Conservation (phyloP, 2,888 invertebrate species). For the Cotesia congregata region DNA sequence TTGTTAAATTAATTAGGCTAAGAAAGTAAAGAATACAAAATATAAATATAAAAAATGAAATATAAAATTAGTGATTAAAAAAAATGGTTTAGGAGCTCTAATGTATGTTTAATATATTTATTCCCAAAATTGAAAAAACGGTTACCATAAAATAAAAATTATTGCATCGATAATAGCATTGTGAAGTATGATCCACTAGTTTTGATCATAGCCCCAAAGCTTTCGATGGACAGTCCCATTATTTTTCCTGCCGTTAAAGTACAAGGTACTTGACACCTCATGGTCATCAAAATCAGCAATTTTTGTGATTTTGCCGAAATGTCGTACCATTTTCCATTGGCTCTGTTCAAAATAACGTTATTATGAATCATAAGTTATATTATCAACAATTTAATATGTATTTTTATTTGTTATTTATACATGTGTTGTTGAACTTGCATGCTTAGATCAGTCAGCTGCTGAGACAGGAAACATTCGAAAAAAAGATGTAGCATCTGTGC, state of each 20-base stretch:
- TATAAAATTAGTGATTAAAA: too few relatives aligned
- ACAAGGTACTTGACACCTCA: slow-evolving; percentile 13
- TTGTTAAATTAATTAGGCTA: too few relatives aligned
- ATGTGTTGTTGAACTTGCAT: background rate
- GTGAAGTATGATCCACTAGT: background rate
- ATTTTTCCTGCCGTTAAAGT: slow-evolving; percentile 13
- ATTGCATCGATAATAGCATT: slow-evolving; percentile 11
- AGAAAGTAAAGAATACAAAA: too few relatives aligned
- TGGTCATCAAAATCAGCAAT: slow-evolving; percentile 8
- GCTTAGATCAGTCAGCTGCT: background rate
- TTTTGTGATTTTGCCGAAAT: slow-evolving; percentile 10
- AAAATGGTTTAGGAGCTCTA: too few relatives aligned
- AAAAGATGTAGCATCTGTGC: background rate
- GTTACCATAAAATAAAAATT: background rate
- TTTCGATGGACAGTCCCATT: background rate
- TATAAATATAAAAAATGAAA: too few relatives aligned
- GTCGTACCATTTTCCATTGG: slow-evolving; percentile 5
- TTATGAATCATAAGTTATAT: background rate
- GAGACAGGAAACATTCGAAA: background rate
- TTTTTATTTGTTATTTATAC: background rate
- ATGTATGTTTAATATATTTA: too few relatives aligned
- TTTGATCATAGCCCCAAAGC: slow-evolving; percentile 7
- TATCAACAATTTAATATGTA: too few relatives aligned
- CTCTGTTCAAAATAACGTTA: background rate
- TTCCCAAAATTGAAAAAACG: too few relatives aligned